Base-by-base conservation (phyloP, 2,113 vertebrate species). In the Dasyurus viverrinus region DNA sequence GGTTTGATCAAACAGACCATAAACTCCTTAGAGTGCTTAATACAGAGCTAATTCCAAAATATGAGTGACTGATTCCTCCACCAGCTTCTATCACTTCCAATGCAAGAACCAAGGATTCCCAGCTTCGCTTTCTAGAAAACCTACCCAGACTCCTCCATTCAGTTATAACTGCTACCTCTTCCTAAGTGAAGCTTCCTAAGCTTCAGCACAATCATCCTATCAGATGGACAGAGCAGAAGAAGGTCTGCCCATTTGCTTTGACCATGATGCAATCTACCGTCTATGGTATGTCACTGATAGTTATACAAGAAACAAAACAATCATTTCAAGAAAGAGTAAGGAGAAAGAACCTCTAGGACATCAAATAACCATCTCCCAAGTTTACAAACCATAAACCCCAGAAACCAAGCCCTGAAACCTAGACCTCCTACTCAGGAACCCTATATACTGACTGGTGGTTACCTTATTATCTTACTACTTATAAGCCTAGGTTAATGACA, bases 71-170 rank as follows among this genome's bases (percentile, higher is more conserved):
- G 5, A 84, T 84, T 84, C 42, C 68, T 6, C 68, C 68, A 84
- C 68, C 36, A 42, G 68, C 14, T 84, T 16, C 36, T 42, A 19
- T 14, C 36, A 84, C n/a, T 84, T 84, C 30, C n/a, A 42, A 8
- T 84, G 36, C 16, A 68, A 36, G 57, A 68, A 68, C 26, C 26
- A 57, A 57, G 55, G 26, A 57, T 27, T 57, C 55, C 26, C 2
- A 24, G 55, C 55, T 57, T 57, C 55, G 9, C 55, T 57, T 57
- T 27, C 55, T 30, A 27, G 55, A 27, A 9, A 57, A 10, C 55
- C 26, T 57, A 57, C 55, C 55, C 9, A 57, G 55, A 57, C 91
- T 47, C 92, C 92, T 93, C 96, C 91, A 54, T 52, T 76, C 14
- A n/a, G 36, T 76, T 36, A n/a, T 76, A 76, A 76, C 1, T 22